Percentiles rank a stretch among this genome's conserved stretches.
Evolutionary conservation across 2,888 invertebrate genomes (phyloP).

Genomic region (Chaitophorus viminalis): DNA sequence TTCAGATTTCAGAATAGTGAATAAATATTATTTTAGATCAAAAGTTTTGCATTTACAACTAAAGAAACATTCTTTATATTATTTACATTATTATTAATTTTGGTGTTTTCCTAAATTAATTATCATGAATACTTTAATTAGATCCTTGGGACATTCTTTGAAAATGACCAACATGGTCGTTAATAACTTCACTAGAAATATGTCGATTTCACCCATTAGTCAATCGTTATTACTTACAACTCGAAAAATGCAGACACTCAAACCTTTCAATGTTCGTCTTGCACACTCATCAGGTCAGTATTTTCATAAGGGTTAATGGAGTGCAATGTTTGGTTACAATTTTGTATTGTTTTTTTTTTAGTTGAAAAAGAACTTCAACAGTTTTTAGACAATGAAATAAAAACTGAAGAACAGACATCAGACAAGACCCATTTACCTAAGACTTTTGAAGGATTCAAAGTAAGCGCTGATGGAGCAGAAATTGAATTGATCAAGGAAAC

Average conservation of each 20-base stretch:
- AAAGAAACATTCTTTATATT: background rate
- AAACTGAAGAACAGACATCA: constrained; percentile 84
- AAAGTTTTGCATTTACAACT: constrained; percentile 9
- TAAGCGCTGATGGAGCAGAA: constrained; percentile 83
- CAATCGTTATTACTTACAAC: constrained; percentile 2
- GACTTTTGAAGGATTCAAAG: constrained; percentile 80
- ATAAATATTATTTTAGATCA: background rate
- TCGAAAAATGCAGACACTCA: background rate
- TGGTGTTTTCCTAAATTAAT: background rate
- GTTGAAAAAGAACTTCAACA: constrained; percentile 89
- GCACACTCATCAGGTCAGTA: constrained; percentile 46
- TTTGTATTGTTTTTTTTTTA: constrained; percentile 66
- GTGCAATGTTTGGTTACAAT: background rate
- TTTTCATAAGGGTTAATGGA: background rate
- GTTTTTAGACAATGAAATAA: constrained; percentile 92
- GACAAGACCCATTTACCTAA: constrained; percentile 77
- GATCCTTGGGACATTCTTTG: constrained; percentile 23
- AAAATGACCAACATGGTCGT: constrained; percentile 20
- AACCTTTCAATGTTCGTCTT: background rate
- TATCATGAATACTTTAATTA: constrained; percentile 56
- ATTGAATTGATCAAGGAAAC: constrained; percentile 81
- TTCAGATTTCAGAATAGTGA: background rate
- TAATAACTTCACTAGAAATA: constrained; percentile 32
- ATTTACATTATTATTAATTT: background rate
- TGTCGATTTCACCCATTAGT: background rate